phyloP scores from a whole-genome alignment of 2,797 vertebrate genomes.

The Lagorchestes hirsutus region DNA sequence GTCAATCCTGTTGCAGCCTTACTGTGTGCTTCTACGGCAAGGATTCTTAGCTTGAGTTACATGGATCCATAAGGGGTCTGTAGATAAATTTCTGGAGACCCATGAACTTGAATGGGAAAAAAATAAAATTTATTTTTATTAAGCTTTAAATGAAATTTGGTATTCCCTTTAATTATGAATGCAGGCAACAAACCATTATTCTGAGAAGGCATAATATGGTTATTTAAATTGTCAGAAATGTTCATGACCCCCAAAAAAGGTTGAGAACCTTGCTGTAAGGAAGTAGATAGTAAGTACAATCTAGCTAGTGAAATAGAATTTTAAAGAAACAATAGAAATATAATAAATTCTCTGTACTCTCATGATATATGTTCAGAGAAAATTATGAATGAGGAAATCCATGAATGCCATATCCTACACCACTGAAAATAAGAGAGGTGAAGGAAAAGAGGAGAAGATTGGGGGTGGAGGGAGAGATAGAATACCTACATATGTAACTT shows the following conservation, averaged over 20 bases:
- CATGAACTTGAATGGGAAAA: neutral
- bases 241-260: neutral
- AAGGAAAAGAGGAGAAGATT: neutral
- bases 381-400: neutral
- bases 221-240: neutral
- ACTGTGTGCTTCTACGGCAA: neutral
- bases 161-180: neutral
- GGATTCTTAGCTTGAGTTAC: neutral
- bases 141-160: neutral
- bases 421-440: neutral
- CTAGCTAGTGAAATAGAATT: neutral
- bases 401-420: neutral
- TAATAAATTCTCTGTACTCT: neutral
- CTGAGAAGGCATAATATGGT: neutral
- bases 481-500: neutral
- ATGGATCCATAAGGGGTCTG: neutral
- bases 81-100: neutral
- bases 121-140: neutral
- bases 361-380: neutral
- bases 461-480: neutral
- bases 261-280: neutral
- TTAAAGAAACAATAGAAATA: neutral
- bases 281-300: neutral
- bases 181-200: neutral
- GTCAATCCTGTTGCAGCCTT: no score